Conservation (phyloP, 2,113 vertebrate genomes). For the Pelmatolapia mariae region DNA sequence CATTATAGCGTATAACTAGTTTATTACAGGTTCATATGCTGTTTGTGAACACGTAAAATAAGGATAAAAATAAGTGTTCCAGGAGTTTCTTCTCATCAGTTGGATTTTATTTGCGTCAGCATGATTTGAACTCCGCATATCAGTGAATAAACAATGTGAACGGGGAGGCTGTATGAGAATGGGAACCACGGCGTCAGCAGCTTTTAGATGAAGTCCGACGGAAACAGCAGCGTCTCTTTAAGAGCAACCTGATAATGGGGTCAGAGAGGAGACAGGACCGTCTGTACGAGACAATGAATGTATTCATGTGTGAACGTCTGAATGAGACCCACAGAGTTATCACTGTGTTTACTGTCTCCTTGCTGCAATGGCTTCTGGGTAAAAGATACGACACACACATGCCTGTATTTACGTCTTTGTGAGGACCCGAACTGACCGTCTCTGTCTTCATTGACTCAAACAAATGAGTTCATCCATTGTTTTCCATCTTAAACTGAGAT, state of each 20-base stretch:
- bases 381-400: background rate
- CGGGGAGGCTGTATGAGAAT: background rate
- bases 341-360: slow-evolving; percentile 21
- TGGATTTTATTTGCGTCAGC: background rate
- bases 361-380: slow-evolving; percentile 32
- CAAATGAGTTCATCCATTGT: background rate
- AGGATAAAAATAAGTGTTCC: background rate
- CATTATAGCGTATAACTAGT: background rate
- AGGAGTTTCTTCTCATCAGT: background rate
- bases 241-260: slow-evolving; percentile 20
- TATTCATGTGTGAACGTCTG: slow-evolving; percentile 39
- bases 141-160: background rate
- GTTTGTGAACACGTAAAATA: background rate
- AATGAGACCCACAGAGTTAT: slow-evolving; percentile 8
- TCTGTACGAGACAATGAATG: slow-evolving; percentile 30
- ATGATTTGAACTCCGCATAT: background rate
- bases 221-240: background rate
- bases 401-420: background rate
- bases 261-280: slow-evolving; percentile 21
- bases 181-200: background rate
- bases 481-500: background rate
- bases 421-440: background rate
- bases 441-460: background rate
- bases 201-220: background rate
- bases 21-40: background rate